phyloP scores from a whole-genome alignment of 2,113 vertebrate genomes.

The Burhinus bistriatus region DNA sequence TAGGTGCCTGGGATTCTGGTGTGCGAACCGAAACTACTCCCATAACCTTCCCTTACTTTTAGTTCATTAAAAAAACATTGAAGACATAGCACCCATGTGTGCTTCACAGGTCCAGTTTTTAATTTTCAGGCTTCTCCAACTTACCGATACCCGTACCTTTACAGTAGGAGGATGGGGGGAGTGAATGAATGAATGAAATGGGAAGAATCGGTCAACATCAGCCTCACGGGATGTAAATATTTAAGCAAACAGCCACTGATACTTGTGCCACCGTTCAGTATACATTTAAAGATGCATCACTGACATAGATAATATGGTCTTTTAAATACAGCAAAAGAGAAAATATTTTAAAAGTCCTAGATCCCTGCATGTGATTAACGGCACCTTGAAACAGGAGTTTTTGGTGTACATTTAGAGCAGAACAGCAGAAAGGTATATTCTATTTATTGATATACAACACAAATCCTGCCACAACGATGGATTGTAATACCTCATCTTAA shows the following conservation, averaged over 20 bases:
- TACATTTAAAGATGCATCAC: not conserved
- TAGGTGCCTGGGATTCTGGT: not conserved
- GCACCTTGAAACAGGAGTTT: not conserved
- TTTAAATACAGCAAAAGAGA: not conserved
- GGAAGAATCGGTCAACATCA: not conserved
- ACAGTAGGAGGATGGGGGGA: not conserved
- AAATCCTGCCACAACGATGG: not conserved
- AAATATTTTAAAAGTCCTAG: not conserved
- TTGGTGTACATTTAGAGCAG: not conserved
- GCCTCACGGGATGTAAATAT: not conserved
- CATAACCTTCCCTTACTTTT: not conserved
- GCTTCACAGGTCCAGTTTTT: not conserved
- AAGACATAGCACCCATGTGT: no score
- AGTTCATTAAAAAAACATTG: no score
- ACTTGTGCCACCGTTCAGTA: not conserved
- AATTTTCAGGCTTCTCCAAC: not conserved
- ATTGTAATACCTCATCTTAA: not conserved
- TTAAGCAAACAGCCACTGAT: not conserved
- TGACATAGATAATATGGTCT: rapidly evolving
- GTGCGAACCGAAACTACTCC: not conserved
- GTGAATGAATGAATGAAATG: not conserved
- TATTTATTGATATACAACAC: not conserved
- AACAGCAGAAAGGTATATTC: not conserved
- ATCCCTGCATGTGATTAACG: not conserved
- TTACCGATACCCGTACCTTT: no score